Percentiles rank a stretch among this genome's conserved stretches.
phyloP scores from a whole-genome alignment of 1,140 invertebrate species.

The Listronotus bonariensis region DNA sequence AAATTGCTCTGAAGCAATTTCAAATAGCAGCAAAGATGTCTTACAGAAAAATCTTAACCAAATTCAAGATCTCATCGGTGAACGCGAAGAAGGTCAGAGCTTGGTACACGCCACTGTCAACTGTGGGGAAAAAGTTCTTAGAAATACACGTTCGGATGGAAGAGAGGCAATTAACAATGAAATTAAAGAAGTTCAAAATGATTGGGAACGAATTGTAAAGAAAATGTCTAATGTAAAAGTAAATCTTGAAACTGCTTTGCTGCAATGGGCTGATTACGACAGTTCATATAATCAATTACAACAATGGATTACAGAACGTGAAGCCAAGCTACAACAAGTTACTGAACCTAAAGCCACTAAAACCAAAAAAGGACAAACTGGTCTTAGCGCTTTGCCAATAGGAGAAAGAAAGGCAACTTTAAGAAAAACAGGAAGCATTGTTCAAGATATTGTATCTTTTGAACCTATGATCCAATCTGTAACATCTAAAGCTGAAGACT shows the following conservation, averaged over 20 bases:
- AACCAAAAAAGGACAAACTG: constrained; percentile 65
- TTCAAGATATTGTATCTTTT: constrained; percentile 92
- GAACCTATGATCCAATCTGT: constrained; percentile 95
- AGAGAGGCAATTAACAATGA: constrained; percentile 85
- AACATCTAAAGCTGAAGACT: constrained; percentile 86
- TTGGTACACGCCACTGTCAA: constrained; percentile 88
- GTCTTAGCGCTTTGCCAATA: constrained; percentile 77
- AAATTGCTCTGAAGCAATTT: constrained; percentile 75
- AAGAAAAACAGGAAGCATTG: constrained; percentile 90
- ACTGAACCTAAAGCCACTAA: constrained; percentile 84
- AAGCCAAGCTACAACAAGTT: constrained; percentile 92
- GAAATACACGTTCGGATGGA: constrained; percentile 87
- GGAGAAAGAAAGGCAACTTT: constrained; percentile 86
- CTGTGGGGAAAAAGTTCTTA: constrained; percentile 88
- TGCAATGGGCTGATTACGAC: constrained; percentile 96
- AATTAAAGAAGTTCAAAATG: constrained; percentile 88
- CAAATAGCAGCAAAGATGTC: constrained; percentile 81
- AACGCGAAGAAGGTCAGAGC: constrained; percentile 89
- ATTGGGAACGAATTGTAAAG: constrained; percentile 90
- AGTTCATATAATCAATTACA: constrained; percentile 88
- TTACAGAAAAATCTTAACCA: constrained; percentile 81
- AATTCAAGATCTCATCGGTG: constrained; percentile 79
- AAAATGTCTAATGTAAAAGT: constrained; percentile 93
- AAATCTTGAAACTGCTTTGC: constrained; percentile 84
- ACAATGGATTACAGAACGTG: constrained; percentile 94